phyloP scores from a whole-genome alignment of 2,888 invertebrate genomes.

The Agonum fuliginosum region DNA sequence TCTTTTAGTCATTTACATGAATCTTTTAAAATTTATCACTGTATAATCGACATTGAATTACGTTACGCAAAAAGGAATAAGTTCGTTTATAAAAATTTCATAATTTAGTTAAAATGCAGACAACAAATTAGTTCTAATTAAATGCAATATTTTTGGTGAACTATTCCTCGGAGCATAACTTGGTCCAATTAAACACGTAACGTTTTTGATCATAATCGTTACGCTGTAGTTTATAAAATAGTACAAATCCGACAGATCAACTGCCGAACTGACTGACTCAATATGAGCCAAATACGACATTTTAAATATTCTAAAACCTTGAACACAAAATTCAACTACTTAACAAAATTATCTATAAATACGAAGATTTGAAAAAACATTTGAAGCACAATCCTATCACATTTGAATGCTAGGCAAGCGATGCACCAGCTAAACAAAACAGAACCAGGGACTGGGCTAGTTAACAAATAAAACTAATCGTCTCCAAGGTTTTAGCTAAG shows the following conservation, averaged over 20 bases:
- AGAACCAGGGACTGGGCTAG: conserved; percentile 38
- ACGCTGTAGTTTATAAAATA: conserved; percentile 35
- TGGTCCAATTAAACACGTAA: conserved; percentile 45
- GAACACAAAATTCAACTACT: conserved; percentile 33
- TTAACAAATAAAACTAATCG: conserved; percentile 38
- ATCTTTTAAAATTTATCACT: conserved; percentile 52
- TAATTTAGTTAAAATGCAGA: conserved; percentile 5
- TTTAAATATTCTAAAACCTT: conserved; percentile 61
- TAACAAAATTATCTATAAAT: conserved; percentile 29
- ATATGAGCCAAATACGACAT: conserved; percentile 60
- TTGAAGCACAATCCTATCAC: conserved; percentile 44
- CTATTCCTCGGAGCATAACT: conserved; percentile 41
- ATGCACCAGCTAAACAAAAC: conserved; percentile 1
- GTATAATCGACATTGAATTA: conserved; percentile 37
- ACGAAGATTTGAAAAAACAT: conserved; percentile 6
- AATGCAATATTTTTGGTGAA: conserved; percentile 43
- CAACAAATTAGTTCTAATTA: background rate
- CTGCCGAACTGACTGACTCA: conserved; percentile 53
- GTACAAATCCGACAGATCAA: conserved; percentile 42
- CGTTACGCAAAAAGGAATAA: conserved; percentile 3
- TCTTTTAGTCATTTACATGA: conserved; percentile 45
- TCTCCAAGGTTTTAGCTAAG: conserved; percentile 43
- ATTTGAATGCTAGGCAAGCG: background rate
- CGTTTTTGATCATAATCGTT: conserved; percentile 9
- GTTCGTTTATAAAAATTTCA: background rate